Percentiles rank a stretch among this genome's conserved stretches.
These are phyloP conservation scores for Strigamia crassipes DNA, from an alignment of 2,888 invertebrate species.

Conservation along the genomic window DNA sequence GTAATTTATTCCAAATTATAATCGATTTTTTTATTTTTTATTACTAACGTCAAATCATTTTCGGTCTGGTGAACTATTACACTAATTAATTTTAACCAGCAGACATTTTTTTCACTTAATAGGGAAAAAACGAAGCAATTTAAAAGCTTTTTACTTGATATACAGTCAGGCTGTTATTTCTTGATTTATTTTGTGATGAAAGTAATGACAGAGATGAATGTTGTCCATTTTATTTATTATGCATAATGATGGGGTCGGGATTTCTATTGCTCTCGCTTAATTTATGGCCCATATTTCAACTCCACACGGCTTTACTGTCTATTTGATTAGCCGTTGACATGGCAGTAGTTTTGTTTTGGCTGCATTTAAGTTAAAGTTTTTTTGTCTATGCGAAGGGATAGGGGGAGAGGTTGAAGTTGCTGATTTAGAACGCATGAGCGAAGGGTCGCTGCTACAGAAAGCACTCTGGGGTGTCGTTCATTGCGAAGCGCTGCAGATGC, in stretches of 20 bases:
- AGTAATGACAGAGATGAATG: neutral
- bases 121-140: neutral
- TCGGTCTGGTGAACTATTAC: neutral
- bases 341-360: neutral
- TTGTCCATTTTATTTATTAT: constrained; percentile 11
- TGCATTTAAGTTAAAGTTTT: neutral
- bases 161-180: neutral
- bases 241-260: constrained; percentile 22
- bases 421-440: constrained; percentile 15
- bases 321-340: constrained; percentile 19
- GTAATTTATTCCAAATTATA: constrained; percentile 13
- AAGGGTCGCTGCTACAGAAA: neutral
- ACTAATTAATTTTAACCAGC: neutral
- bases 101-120: neutral
- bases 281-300: constrained; percentile 1
- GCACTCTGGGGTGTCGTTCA: constrained; percentile 19
- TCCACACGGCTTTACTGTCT: neutral
- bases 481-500: neutral
- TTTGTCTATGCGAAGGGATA: neutral
- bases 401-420: neutral
- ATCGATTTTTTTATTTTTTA: neutral
- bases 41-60: constrained; percentile 1
- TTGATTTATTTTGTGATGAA: constrained; percentile 22
- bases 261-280: neutral
- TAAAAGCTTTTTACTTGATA: constrained; percentile 1